Conservation (phyloP, 2,113 vertebrate species). For the Chloropsis cyanopogon region DNA sequence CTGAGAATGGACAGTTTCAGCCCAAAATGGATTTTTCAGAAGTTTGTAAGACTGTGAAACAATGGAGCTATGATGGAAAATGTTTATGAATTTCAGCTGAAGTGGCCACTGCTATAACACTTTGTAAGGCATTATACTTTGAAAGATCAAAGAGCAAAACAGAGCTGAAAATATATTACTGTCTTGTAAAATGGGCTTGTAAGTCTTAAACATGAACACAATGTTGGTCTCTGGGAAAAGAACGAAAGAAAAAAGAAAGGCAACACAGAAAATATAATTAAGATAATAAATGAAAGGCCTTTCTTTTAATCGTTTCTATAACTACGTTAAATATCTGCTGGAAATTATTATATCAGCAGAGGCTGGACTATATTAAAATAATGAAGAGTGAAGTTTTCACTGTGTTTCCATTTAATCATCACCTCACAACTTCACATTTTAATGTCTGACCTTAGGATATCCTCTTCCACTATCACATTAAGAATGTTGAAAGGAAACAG, state of each 20-base stretch:
- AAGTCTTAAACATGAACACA: neutral
- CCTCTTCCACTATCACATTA: slow-evolving; percentile 64
- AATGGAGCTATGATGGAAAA: neutral
- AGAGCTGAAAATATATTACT: neutral
- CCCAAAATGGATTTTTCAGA: neutral
- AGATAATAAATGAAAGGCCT: slow-evolving; percentile 59
- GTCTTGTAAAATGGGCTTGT: slow-evolving; percentile 29
- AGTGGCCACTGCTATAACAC: neutral
- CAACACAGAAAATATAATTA: slow-evolving; percentile 43
- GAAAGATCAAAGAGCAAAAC: slow-evolving; percentile 42
- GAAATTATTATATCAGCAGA: slow-evolving; percentile 45
- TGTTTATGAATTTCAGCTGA: neutral
- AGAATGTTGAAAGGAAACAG: slow-evolving; percentile 72
- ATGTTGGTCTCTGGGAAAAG: neutral
- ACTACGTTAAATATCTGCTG: slow-evolving; percentile 51
- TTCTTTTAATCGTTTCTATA: slow-evolving; percentile 63
- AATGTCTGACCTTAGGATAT: slow-evolving; percentile 68
- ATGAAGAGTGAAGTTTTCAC: slow-evolving; percentile 64
- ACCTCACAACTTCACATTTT: slow-evolving; percentile 66
- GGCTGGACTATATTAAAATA: slow-evolving; percentile 54
- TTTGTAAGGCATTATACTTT: neutral
- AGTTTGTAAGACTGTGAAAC: neutral
- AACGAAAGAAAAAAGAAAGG: neutral
- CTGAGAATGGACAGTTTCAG: neutral
- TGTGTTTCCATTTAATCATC: slow-evolving; percentile 61